A percentile compares a stretch with the other conserved stretches of the same genome.
These are phyloP conservation scores for Oligia strigilis DNA, from an alignment of 2,888 invertebrate genomes.

Conservation along the genomic window DNA sequence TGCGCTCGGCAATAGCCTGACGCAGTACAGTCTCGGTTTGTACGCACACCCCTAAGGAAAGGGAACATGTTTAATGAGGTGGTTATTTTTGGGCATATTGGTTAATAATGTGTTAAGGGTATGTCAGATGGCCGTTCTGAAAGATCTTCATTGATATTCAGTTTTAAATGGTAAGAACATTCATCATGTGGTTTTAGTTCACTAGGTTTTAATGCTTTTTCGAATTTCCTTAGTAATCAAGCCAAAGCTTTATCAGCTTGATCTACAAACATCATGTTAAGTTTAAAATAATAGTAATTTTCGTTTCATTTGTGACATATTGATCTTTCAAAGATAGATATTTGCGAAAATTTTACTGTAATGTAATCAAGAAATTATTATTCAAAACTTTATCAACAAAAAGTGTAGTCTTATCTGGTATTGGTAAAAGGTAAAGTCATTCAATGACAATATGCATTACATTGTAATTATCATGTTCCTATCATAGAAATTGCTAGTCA, in stretches of 20 bases:
- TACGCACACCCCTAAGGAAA: conserved; percentile 96
- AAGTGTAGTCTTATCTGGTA: conserved; percentile 35
- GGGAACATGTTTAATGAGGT: not conserved
- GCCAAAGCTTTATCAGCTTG: not conserved
- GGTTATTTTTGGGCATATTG: not conserved
- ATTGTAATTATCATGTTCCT: conserved; percentile 25
- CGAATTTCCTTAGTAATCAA: not conserved
- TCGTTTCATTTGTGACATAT: not conserved
- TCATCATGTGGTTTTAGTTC: conserved; percentile 78
- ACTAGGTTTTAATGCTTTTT: no score
- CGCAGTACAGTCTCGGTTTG: conserved; percentile 99
- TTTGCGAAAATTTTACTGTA: not conserved
- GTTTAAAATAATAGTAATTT: not conserved
- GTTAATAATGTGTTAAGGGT: not conserved
- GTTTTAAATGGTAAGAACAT: conserved; percentile 89
- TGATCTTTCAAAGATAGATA: not conserved
- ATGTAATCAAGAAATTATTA: conserved; percentile 9
- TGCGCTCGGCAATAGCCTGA: conserved; percentile 99
- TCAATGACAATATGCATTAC: conserved; percentile 36
- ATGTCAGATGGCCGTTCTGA: conserved; percentile 91
- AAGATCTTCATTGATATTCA: conserved; percentile 85
- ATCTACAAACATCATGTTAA: not conserved
- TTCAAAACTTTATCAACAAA: conserved; percentile 26
- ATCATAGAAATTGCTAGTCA: conserved; percentile 12
- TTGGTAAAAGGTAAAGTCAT: conserved; percentile 46